Evolutionary conservation across 2,113 vertebrate species (phyloP), one percentile per base, ranked within the genome.

Genomic region (Poeciliopsis retropinna): DNA sequence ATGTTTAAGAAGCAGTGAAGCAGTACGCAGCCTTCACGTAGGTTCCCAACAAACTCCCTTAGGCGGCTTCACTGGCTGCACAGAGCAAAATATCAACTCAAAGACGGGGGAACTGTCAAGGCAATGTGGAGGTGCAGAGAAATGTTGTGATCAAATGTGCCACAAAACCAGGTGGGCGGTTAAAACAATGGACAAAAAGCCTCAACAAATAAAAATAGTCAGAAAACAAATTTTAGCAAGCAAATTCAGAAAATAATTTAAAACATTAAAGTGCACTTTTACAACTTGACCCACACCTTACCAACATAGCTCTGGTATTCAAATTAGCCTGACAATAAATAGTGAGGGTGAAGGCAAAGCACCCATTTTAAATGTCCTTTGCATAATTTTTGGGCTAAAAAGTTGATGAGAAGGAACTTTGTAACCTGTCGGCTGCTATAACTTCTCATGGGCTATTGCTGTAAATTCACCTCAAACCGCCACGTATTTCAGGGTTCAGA

Each of bases 21-120:
- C 88, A 78, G 64, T 72, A 62, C 34, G 51, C 57, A 76, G 66
- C 70, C 81, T 82, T 69, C 70, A 67, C 60, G 47, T 39, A 79
- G 78, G 77, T 83, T 83, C 67, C 30, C 76, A 67, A 57, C 22
- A 51, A 73, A 83, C 69, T 74, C 80, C 88, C 91, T 73, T 25
- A 1, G 72, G 88, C 85, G 19, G 73, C 88, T 88, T 76, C 66
- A 84, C 76, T 77, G 83, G 78, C 63, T 71, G 79, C 84, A 83
- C 77, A 76, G 39, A 79, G 72, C 34, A 80, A 81, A 78, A 83
- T 54, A 85, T 71, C 80, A 79, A 81, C 78, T 80, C 34, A 83
- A 79, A 68, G 51, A 72, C 41, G 62, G 41, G 63, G 61, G 83
- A 67, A 75, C 6, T 0, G 70, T 81, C 69, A 69, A 75, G 27